These are phyloP conservation scores for Daphoenositta chrysoptera DNA, from an alignment of 2,113 vertebrate genomes.

Conservation along the genomic window DNA sequence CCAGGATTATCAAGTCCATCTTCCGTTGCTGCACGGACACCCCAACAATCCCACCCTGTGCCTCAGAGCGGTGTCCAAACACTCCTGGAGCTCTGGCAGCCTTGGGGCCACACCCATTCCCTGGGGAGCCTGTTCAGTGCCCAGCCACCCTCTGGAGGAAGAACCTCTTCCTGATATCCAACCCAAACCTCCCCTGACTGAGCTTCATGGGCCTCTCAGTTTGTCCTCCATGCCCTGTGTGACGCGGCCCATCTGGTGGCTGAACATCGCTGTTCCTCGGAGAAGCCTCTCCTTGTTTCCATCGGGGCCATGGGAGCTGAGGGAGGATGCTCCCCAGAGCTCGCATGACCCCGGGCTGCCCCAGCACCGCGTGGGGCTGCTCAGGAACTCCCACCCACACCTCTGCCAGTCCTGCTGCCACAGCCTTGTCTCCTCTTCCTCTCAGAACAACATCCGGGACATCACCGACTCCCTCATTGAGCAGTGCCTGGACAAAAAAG, in stretches of 20 bases:
- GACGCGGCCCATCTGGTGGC: background rate
- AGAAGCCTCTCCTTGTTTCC: background rate
- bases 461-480: constrained; percentile 87
- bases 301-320: fast-evolving
- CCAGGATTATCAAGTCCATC: background rate
- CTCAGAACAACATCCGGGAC: constrained; percentile 84
- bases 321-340: background rate
- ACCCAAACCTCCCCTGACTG: fast-evolving
- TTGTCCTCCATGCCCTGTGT: background rate
- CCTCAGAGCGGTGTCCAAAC: fast-evolving
- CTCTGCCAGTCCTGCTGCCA: background rate
- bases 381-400: background rate
- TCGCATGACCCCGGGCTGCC: fast-evolving
- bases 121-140: background rate
- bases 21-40: too few relatives aligned
- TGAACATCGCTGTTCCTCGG: background rate
- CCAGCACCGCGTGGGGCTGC: background rate
- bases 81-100: background rate
- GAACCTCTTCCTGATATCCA: background rate
- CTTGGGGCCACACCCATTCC: fast-evolving
- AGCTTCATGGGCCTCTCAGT: background rate
- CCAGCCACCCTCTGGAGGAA: background rate
- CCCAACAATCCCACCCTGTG: background rate
- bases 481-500: constrained; percentile 79
- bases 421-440: background rate